Conservation (phyloP, 2,888 invertebrate genomes). For the Cetonia aurata region DNA sequence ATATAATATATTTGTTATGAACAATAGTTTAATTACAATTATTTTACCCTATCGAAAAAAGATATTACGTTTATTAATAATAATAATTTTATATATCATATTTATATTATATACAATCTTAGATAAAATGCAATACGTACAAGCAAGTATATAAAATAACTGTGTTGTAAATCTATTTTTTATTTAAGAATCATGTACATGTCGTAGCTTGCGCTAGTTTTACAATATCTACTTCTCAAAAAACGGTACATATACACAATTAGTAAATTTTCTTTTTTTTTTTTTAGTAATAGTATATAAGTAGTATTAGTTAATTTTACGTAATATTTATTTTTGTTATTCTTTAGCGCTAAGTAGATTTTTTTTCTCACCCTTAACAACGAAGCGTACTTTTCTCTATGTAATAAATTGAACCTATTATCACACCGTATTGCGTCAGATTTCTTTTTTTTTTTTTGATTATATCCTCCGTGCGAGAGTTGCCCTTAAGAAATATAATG, state of each 20-base stretch:
- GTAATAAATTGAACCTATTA: slow-evolving; percentile 41
- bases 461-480: not conserved
- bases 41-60: slow-evolving; percentile 56
- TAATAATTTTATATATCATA: slow-evolving; percentile 9
- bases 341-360: no score
- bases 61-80: slow-evolving; percentile 37
- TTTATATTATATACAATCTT: slow-evolving; percentile 62
- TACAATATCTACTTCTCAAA: slow-evolving; percentile 32
- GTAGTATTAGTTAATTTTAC: not conserved
- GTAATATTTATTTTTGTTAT: not conserved
- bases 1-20: slow-evolving; percentile 50
- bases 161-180: slow-evolving; percentile 61
- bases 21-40: slow-evolving; percentile 53
- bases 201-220: slow-evolving; percentile 65
- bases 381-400: slow-evolving; percentile 27
- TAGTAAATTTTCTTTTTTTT: no score
- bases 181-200: slow-evolving; percentile 66
- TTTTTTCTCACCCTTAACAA: slow-evolving; percentile 38
- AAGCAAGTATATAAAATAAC: slow-evolving; percentile 69
- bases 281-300: not conserved
- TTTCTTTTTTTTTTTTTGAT: slow-evolving; percentile 8
- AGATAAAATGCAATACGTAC: slow-evolving; percentile 66
- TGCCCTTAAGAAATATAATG: not conserved
- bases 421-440: slow-evolving; percentile 44
- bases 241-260: slow-evolving; percentile 22